Evolutionary conservation across 2,797 vertebrate genomes (phyloP).

Genomic region (Hippocampus kuda): DNA sequence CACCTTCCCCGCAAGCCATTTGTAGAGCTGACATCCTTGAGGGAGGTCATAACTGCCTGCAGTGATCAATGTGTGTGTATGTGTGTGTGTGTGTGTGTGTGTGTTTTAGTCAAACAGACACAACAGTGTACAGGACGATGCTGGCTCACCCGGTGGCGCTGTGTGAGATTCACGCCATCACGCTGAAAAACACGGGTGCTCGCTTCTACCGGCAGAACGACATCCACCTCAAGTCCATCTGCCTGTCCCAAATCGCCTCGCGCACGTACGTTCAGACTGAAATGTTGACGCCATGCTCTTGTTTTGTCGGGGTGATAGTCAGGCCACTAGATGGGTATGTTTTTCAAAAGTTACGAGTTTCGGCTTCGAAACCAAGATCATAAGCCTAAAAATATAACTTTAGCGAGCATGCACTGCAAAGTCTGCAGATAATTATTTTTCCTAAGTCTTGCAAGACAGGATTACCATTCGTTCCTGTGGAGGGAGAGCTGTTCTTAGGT

Average conservation of each 20-base stretch:
- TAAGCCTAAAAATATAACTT: too few relatives aligned
- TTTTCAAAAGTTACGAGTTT: not conserved
- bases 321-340: not conserved
- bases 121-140: constrained; percentile 47
- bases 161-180: constrained; percentile 59
- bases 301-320: not conserved
- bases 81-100: constrained; percentile 23
- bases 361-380: not conserved
- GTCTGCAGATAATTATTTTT: too few relatives aligned
- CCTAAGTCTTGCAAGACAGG: not conserved
- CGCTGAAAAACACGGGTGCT: constrained; percentile 61
- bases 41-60: not conserved
- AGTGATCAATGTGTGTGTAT: constrained; percentile 10
- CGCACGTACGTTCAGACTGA: constrained; percentile 33
- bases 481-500: not conserved
- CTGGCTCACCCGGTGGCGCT: constrained; percentile 47
- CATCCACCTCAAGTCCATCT: constrained; percentile 61
- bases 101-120: constrained; percentile 41
- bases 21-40: not conserved
- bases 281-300: not conserved
- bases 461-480: not conserved
- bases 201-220: constrained; percentile 60
- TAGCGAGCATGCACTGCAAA: too few relatives aligned
- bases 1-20: not conserved
- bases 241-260: constrained; percentile 56